Base-by-base conservation (phyloP, 2,797 vertebrate genomes). In the Dendrocincla fuliginosa region DNA sequence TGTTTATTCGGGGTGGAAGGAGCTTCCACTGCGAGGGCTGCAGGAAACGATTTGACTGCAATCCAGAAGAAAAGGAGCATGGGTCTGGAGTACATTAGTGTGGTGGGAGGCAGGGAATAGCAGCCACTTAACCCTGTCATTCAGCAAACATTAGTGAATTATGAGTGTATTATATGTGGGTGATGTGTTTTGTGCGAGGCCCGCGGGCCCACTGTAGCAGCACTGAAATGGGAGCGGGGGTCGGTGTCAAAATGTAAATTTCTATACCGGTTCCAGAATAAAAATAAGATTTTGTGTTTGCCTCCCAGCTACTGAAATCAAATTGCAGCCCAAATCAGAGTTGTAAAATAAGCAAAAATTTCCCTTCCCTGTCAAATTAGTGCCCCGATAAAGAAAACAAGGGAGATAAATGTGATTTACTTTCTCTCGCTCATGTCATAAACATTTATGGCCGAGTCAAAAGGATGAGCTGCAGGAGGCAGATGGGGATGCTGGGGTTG, bases 91-190 rank as follows among this genome's bases (percentile, higher is more conserved):
- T 81, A 64, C 90, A 97, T 97, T 96, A 96, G 96, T 96, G 95
- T 91, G 87, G 83, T 92, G 96, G 95, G 95, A 96, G 93, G 83
- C 90, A 71, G 95, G 96, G 97, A 97, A 96, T 96, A 96, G 96
- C 93, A 96, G 94, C 93, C 97, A 96, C 94, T 97, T 97, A 97
- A 97, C 96, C 97, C 95, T 92, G 94, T 96, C 97, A 96, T 94
- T 96, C 93, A 88, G 96, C 97, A 95, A 96, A 96, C 95, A 96
- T 96, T 94, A 95, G 95, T 97, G 96, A 97, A 87, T 95, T 96
- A 97, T 96, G 95, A 94, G 96, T 69, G 95, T 74, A 82, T 89
- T 95, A 79, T 68, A 61, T 17, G 94, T 78, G 94, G 94, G 94
- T 82, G 84, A 56, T 91, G 95, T 74, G 86, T 82, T 85, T 28